Evolutionary conservation across 2,888 invertebrate genomes (phyloP).

Genomic region (Acanthopleura granulata): DNA sequence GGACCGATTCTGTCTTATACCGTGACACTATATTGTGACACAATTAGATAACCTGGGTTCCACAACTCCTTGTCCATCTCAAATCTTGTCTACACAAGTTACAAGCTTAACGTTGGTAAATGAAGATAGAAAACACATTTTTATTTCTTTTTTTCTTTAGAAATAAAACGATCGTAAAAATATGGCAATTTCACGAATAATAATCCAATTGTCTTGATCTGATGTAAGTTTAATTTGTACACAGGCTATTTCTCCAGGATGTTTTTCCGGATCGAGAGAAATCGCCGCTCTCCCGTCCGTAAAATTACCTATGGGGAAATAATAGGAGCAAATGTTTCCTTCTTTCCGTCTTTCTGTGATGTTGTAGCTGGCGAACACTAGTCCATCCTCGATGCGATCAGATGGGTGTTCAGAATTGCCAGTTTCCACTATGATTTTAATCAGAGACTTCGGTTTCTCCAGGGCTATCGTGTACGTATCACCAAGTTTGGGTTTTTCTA

Average conservation of each 20-base stretch:
- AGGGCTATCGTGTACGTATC: conserved; percentile 64
- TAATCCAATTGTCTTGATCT: conserved; percentile 65
- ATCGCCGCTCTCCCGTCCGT: conserved; percentile 57
- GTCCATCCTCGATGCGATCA: conserved; percentile 54
- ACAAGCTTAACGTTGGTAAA: too few relatives aligned
- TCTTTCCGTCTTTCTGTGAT: conserved; percentile 27
- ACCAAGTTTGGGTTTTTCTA: conserved; percentile 51
- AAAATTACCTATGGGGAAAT: conserved; percentile 43
- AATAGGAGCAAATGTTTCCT: conserved; percentile 37
- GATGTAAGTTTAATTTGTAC: conserved; percentile 60
- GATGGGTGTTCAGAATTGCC: conserved; percentile 52
- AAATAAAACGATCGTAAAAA: conserved; percentile 33
- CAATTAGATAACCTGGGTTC: too few relatives aligned
- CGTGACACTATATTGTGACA: too few relatives aligned
- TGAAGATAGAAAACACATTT: too few relatives aligned
- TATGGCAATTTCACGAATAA: conserved; percentile 67
- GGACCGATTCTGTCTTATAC: too few relatives aligned
- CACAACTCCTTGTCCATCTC: too few relatives aligned
- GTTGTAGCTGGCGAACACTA: conserved; percentile 50
- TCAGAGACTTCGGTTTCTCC: conserved; percentile 48
- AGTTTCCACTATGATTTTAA: conserved; percentile 57
- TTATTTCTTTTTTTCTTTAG: too few relatives aligned
- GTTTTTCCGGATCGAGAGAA: conserved; percentile 34
- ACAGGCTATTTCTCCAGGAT: conserved; percentile 57
- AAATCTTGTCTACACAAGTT: too few relatives aligned